A percentile compares a stretch with the other conserved stretches of the same genome.
phyloP scores from a whole-genome alignment of 2,797 vertebrate species.

The Schizothorax lantsangensis region DNA sequence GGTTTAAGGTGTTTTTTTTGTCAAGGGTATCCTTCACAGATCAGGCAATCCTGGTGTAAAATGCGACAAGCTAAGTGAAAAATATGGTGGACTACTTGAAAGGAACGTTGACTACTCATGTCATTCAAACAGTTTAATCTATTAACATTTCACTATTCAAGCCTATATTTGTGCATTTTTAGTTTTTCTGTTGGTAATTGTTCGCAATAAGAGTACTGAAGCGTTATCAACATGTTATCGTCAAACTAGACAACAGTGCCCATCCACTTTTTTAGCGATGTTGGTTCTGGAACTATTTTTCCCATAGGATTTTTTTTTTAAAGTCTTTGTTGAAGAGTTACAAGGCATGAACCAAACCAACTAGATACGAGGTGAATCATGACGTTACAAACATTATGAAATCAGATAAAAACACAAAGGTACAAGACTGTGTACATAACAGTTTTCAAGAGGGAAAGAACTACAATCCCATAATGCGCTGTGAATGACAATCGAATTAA shows the following conservation, averaged over 20 bases:
- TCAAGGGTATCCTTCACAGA: not conserved
- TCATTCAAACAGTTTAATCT: not conserved
- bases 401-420: not conserved
- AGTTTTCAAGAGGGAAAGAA: not conserved
- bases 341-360: not conserved
- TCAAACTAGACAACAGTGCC: not conserved
- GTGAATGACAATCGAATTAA: not conserved
- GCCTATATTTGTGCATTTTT: not conserved
- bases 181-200: not conserved
- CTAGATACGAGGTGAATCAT: not conserved
- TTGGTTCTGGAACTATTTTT: not conserved
- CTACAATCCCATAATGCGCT: not conserved
- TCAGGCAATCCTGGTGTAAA: not conserved
- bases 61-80: not conserved
- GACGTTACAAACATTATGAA: not conserved
- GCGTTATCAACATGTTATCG: not conserved
- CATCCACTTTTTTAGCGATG: not conserved
- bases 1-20: not conserved
- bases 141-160: not conserved
- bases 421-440: not conserved
- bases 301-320: not conserved
- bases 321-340: not conserved
- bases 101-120: not conserved
- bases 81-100: not conserved
- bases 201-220: not conserved